These are phyloP conservation scores for Aporophyla lueneburgensis DNA, from an alignment of 2,888 invertebrate genomes.

Conservation along the genomic window DNA sequence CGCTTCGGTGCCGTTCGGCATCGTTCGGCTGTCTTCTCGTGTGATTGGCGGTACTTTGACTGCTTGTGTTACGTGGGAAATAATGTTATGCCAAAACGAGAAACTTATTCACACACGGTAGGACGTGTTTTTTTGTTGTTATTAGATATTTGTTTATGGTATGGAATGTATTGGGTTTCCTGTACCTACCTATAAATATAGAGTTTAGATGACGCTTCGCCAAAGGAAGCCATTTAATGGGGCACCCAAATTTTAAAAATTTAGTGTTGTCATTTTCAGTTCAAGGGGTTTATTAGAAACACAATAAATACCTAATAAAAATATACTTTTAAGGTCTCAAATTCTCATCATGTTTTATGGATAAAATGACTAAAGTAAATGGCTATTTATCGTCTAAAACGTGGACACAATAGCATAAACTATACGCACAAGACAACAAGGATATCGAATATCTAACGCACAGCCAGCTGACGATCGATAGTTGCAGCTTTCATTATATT, in stretches of 20 bases:
- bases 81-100: constrained; percentile 30
- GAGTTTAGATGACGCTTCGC: background rate
- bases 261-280: background rate
- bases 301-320: background rate
- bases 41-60: constrained; percentile 59
- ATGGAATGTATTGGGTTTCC: constrained; percentile 31
- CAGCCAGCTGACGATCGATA: constrained; percentile 18
- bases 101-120: background rate
- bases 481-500: constrained; percentile 4
- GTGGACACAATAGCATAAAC: constrained; percentile 10
- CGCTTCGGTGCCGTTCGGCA: constrained; percentile 47
- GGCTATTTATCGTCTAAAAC: constrained; percentile 12
- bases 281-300: background rate
- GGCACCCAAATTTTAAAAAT: no score
- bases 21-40: constrained; percentile 49
- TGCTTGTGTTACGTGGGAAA: constrained; percentile 66
- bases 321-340: no score
- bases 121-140: constrained; percentile 27
- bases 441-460: constrained; percentile 35
- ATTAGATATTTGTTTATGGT: constrained; percentile 22
- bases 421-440: constrained; percentile 9
- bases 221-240: background rate
- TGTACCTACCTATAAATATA: background rate
- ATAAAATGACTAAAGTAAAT: constrained; percentile 4
- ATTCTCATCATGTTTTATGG: background rate